These are phyloP conservation scores for Gadus chalcogrammus DNA, from an alignment of 2,113 vertebrate genomes.

Conservation along the genomic window DNA sequence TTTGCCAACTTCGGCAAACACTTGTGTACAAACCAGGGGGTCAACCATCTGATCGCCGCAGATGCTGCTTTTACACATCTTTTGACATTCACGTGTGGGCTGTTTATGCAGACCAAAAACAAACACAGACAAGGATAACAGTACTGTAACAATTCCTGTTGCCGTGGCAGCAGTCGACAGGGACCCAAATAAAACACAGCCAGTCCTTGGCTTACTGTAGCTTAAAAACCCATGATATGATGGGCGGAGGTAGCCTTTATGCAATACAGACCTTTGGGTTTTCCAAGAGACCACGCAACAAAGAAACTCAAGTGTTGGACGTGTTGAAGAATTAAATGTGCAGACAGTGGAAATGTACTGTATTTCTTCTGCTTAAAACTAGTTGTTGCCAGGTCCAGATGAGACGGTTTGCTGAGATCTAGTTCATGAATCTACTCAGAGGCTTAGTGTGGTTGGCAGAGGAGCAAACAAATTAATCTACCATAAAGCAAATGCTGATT, in stretches of 20 bases:
- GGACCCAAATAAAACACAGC: constrained; percentile 57
- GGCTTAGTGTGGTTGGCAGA: too few relatives aligned
- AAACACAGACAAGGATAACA: constrained; percentile 29
- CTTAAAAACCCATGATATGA: constrained; percentile 14
- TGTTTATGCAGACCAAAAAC: constrained; percentile 19
- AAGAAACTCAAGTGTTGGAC: neutral
- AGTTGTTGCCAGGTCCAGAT: too few relatives aligned
- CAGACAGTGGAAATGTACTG: constrained; percentile 6
- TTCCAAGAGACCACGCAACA: too few relatives aligned
- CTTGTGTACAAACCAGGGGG: constrained; percentile 14
- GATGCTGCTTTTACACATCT: constrained; percentile 9
- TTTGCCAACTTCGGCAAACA: constrained; percentile 27
- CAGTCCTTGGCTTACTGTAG: constrained; percentile 44
- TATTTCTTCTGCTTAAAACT: too few relatives aligned
- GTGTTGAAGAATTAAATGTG: too few relatives aligned
- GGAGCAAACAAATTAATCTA: too few relatives aligned
- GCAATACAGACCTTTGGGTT: too few relatives aligned
- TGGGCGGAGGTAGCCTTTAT: too few relatives aligned
- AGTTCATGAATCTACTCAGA: too few relatives aligned
- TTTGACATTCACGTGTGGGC: constrained; percentile 7
- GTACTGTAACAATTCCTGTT: constrained; percentile 24
- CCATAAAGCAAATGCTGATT: too few relatives aligned
- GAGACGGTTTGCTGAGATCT: too few relatives aligned
- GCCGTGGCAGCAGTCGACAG: constrained; percentile 53
- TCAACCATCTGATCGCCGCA: constrained; percentile 4